These are phyloP conservation scores for Pseudorhiza aurosa DNA, from an alignment of 30 jellyfish, hydroid and myxozoan species.

Conservation along the genomic window DNA sequence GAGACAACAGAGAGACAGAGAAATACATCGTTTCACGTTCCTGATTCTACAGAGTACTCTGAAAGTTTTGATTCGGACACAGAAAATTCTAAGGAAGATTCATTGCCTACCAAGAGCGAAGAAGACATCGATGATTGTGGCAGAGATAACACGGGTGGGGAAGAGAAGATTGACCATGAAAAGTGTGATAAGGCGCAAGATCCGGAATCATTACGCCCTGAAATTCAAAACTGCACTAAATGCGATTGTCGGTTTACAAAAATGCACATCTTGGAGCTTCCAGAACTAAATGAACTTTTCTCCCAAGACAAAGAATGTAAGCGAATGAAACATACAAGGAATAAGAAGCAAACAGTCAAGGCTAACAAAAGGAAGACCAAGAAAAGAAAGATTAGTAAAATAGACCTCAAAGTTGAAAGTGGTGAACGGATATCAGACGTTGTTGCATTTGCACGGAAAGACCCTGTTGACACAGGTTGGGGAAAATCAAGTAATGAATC, in stretches of 20 bases:
- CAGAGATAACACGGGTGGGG: background rate
- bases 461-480: conserved; percentile 31
- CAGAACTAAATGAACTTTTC: conserved; percentile 18
- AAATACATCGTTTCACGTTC: conserved; percentile 28
- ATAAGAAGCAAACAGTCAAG: background rate
- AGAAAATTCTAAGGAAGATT: background rate
- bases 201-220: background rate
- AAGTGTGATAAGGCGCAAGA: background rate
- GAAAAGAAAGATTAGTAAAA: background rate
- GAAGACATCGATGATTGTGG: background rate
- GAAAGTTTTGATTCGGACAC: conserved; percentile 25
- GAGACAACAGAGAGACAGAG: background rate
- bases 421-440: background rate
- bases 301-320: background rate
- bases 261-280: conserved; percentile 12
- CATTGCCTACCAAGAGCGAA: background rate
- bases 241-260: conserved; percentile 46
- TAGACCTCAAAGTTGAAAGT: background rate
- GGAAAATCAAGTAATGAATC: conserved; percentile 16
- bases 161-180: background rate
- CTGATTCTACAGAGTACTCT: conserved; percentile 27
- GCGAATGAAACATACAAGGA: background rate
- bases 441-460: background rate
- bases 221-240: conserved; percentile 1
- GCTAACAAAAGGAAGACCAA: background rate